These are phyloP conservation scores for Charaxes varanes DNA, from an alignment of 1,140 invertebrate species.

Conservation along the genomic window DNA sequence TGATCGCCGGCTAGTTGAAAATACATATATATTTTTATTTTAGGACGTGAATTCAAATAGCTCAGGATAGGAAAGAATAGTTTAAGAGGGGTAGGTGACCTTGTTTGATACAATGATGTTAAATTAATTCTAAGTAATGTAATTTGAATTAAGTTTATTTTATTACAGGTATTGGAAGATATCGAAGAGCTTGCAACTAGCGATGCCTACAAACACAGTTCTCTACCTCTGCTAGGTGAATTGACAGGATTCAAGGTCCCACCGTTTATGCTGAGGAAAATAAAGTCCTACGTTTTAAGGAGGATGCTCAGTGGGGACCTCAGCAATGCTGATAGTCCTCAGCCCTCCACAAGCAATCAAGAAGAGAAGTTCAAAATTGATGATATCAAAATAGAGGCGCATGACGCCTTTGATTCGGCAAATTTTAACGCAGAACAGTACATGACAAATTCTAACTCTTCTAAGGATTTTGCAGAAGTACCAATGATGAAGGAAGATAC, in stretches of 20 bases:
- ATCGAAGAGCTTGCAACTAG: constrained; percentile 82
- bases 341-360: constrained; percentile 47
- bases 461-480: constrained; percentile 49
- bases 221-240: constrained; percentile 78
- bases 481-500: constrained; percentile 51
- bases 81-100: no score
- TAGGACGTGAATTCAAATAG: no score
- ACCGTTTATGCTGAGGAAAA: constrained; percentile 82
- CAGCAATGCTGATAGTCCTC: constrained; percentile 48
- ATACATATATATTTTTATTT: no score
- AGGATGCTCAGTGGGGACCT: constrained; percentile 45
- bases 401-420: constrained; percentile 45
- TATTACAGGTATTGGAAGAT: constrained; percentile 81
- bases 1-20: no score
- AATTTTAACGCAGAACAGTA: constrained; percentile 59
- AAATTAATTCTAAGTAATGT: no score
- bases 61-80: no score
- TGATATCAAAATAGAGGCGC: constrained; percentile 51
- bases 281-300: constrained; percentile 75
- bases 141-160: constrained; percentile 6
- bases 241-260: constrained; percentile 84
- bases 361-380: constrained; percentile 56
- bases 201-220: constrained; percentile 83
- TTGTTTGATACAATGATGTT: no score
- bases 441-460: constrained; percentile 44